Base-by-base conservation (phyloP, 2,113 vertebrate species). In the Merops nubicus region DNA sequence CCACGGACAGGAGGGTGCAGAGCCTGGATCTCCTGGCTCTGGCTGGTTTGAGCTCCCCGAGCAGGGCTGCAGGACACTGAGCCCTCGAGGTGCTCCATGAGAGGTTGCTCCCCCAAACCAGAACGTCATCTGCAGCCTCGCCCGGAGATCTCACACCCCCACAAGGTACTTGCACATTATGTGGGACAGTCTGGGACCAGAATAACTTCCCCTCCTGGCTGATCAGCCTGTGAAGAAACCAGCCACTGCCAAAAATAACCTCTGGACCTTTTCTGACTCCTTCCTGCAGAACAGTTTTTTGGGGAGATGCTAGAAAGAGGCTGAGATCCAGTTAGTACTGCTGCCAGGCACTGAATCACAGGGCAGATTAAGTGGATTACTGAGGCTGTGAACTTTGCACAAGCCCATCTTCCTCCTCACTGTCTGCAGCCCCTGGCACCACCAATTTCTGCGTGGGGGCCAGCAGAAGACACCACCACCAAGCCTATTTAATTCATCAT, bases 161-260 rank as follows among this genome's bases (percentile, higher is more conserved):
- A 82, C 62, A 31, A 5, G 5, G 82, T 40, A 42, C 78, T 75
- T 18, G 20, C 0, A 20, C 1, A 3, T 68, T 91, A 96, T 95
- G 86, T 96, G 95, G 96, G 96, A 89, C 94, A 94, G 12, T 73
- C 29, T 57, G 64, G 79, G 92, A 94, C 92, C 86, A 91, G 95
- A 95, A 95, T 90, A 94, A 88, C 91, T 88, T 88, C 78, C 45
- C 60, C 40, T 82, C 62, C 88, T 73, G 85, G 57, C 48, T 95
- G 72, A 95, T 88, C 88, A 47, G 78, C 0, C 0, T 72, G 84
- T n/a, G 78, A 91, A 91, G 88, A 89, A 87, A 91, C 82, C 81
- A 88, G 67, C 79, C 59, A 67, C 62, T 31, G 88, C 38, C 78
- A 95, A 91, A 96, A 95, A 96, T 93, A 96, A 93, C 85, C 75